Evolutionary conservation across 1,140 invertebrate genomes (phyloP), one percentile per base, ranked within the genome.

Genomic region (Pseudomyrmex concolor): DNA sequence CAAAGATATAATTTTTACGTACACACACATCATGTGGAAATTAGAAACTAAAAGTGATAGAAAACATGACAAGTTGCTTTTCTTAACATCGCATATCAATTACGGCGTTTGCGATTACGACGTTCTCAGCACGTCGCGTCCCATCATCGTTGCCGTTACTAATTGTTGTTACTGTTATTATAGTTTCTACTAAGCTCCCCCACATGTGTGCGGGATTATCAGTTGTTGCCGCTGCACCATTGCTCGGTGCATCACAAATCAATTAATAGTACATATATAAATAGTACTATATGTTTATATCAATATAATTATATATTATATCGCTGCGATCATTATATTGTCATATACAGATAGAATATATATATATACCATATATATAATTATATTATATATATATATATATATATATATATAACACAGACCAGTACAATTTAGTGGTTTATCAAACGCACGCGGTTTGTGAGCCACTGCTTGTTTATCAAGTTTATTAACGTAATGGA

Each of bases 271-370:
- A 13, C 34, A 34, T 34, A 34, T 76, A 19, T 45, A 13, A 64
- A 34, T 78, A 70, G 8, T 15, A 48, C n/a, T 34, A 34, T 78
- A 70, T 59, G 43, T 78, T 78, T 78, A 55, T 10, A 34, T 34
- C 17, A 8, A 4, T 67, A 10, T 10, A 45, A 57, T 77, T 55
- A 76, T 55, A 76, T 54, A 34, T 34, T 34, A 34, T 55, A 55
- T 1, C 8, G 54, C n/a, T 51, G 54, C 62, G n/a, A 13, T n/a
- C 45, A 66, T 4, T 67, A 45, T 34, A 68, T n/a, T 48, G 13
- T 63, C 45, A 63, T 48, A 34, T 19, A n/a, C 25, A 25, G 25
- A 25, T 25, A 25, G 2, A 25, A 25, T 25, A 25, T 3, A 25
- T 25, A 25, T 25, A 25, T 25, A 25, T 25, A n/a, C n/a, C n/a